These are phyloP conservation scores for Harpagoxenus sublaevis DNA, from an alignment of 2,888 invertebrate species.

Conservation along the genomic window DNA sequence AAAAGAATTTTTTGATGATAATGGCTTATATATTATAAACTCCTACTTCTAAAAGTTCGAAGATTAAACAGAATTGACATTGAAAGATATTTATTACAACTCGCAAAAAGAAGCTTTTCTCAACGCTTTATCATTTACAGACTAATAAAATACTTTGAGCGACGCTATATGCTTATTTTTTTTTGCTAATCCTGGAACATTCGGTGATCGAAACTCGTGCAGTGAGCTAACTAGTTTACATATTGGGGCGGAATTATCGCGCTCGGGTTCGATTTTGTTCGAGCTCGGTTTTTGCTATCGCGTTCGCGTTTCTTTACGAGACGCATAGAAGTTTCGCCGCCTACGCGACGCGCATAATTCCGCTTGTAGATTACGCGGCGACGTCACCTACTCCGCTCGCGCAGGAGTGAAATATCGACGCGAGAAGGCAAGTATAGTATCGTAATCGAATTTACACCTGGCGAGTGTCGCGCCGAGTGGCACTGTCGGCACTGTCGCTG, in stretches of 20 bases:
- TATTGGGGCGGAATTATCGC: constrained; percentile 10
- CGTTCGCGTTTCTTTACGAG: constrained; percentile 37
- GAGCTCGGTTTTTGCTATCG: constrained; percentile 22
- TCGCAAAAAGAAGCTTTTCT: neutral
- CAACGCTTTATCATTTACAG: neutral
- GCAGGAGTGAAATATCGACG: constrained; percentile 54
- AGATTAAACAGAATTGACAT: neutral
- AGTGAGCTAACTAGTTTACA: constrained; percentile 15
- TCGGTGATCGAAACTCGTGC: neutral
- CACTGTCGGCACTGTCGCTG: constrained; percentile 47
- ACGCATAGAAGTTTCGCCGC: constrained; percentile 40
- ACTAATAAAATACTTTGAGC: neutral
- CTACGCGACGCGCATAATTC: constrained; percentile 45
- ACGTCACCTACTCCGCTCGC: constrained; percentile 52
- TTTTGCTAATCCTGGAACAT: neutral
- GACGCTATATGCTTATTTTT: neutral
- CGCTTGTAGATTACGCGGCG: constrained; percentile 54
- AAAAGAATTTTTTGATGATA: neutral
- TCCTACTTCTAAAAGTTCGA: neutral
- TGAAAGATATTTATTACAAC: neutral
- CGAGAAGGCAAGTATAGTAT: constrained; percentile 44
- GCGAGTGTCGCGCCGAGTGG: constrained; percentile 45
- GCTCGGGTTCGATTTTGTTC: neutral
- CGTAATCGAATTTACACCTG: constrained; percentile 65
- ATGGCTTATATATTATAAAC: too few species aligned